Evolutionary conservation across 2,113 vertebrate genomes (phyloP).

Genomic region (Ardeotis arabs): DNA sequence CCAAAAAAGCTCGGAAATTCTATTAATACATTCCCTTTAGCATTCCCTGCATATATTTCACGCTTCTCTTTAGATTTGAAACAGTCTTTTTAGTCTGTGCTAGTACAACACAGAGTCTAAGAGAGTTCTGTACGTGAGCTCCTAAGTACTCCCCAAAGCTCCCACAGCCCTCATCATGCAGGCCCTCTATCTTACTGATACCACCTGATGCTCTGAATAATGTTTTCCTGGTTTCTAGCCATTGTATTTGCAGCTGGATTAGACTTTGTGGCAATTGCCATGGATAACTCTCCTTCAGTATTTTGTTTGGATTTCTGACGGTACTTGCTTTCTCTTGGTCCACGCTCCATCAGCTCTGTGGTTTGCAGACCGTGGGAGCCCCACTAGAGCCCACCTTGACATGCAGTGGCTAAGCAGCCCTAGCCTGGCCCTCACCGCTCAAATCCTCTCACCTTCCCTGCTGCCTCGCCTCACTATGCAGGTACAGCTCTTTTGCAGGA

Average conservation of each 20-base stretch:
- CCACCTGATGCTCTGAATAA: not conserved
- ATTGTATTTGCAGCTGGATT: not conserved
- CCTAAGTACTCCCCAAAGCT: not conserved
- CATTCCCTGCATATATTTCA: not conserved
- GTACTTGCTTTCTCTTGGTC: not conserved
- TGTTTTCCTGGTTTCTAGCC: not conserved
- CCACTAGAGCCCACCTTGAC: not conserved
- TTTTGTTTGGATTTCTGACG: not conserved
- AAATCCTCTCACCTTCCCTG: not conserved
- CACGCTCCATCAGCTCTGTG: not conserved
- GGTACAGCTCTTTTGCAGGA: not conserved
- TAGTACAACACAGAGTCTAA: not conserved
- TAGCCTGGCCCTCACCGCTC: not conserved
- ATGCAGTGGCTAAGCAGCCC: not conserved
- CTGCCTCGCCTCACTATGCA: fast-evolving
- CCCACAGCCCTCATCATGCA: not conserved
- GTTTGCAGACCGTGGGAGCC: not conserved
- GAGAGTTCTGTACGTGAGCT: not conserved
- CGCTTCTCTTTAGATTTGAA: not conserved
- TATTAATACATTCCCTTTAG: not conserved
- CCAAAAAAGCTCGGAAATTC: not conserved
- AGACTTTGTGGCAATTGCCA: not conserved
- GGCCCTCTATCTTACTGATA: not conserved
- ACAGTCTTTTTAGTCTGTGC: not conserved
- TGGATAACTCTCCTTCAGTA: not conserved